Evolutionary conservation across 2,113 vertebrate species (phyloP), one percentile per base, ranked within the genome.

Genomic region (Mastomys natalensis): DNA sequence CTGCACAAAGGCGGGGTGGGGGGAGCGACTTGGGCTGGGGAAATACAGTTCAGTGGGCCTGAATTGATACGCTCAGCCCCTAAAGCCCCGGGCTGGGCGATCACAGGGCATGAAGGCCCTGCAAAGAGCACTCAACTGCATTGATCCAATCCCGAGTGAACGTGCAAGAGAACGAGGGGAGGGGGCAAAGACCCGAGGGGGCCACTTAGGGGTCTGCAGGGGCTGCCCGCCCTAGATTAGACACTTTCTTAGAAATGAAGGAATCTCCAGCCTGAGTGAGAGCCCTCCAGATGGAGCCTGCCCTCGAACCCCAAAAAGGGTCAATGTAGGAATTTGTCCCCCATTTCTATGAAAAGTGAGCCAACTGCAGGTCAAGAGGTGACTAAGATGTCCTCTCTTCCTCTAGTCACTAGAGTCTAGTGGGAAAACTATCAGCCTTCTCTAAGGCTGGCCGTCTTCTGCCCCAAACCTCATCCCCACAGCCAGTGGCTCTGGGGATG

Each of bases 31-130:
- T 89, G 93, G 97, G 98, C 98, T 84, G 98, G 98, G 99, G 98
- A 98, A 99, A 98, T 98, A 98, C 98, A 99, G 98, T 99, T 99
- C 99, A 99, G 98, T 98, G 98, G 97, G 98, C 98, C 98, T 98
- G 98, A 99, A 99, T 98, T 98, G 99, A 99, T 98, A 98, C 95
- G 98, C 98, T 98, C 98, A 98, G 98, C 98, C 98, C 98, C 98
- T 94, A 98, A 98, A 96, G 98, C 98, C 98, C 97, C 97, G 97
- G 98, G 98, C 98, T 98, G 98, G 98, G 97, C 98, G 98, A 99
- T 99, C 98, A 98, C 98, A 99, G 98, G 97, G 97, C 97, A 95
- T 97, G 98, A 98, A 98, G 99, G 98, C 98, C 98, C 98, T 97
- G 99, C 98, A 98, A 98, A 98, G 98, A 98, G 98, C 98, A 94